A percentile compares a stretch with the other conserved stretches of the same genome.
phyloP scores from a whole-genome alignment of 1,140 invertebrate species.

The Ceratina australensis region DNA sequence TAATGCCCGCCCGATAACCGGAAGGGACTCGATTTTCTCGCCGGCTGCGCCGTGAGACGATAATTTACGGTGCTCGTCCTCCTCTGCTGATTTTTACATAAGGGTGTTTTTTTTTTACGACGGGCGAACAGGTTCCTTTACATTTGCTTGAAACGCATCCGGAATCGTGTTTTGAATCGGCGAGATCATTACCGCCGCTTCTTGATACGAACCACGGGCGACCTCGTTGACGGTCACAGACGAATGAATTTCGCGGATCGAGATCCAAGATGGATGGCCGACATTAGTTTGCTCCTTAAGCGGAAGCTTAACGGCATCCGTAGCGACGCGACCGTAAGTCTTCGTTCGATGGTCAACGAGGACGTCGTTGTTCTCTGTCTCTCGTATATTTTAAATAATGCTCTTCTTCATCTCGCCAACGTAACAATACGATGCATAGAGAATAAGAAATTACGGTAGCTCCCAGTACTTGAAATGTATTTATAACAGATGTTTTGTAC shows the following conservation, averaged over 20 bases:
- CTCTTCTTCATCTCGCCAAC: too few species aligned
- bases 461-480: too few species aligned
- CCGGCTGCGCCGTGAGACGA: neutral
- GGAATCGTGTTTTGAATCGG: neutral
- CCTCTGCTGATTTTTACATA: neutral
- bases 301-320: constrained; percentile 54
- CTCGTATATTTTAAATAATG: too few species aligned
- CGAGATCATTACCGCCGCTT: constrained; percentile 6
- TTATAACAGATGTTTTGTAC: too few species aligned
- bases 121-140: neutral
- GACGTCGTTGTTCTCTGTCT: neutral
- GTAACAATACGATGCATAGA: too few species aligned
- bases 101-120: neutral
- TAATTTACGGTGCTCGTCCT: neutral
- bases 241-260: constrained; percentile 36
- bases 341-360: constrained; percentile 28
- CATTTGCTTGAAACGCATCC: neutral
- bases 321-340: constrained; percentile 48
- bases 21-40: neutral
- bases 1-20: neutral
- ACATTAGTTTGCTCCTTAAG: constrained; percentile 49
- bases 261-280: constrained; percentile 34
- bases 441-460: neutral
- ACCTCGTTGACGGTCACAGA: constrained; percentile 34
- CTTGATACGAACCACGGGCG: constrained; percentile 1